Evolutionary conservation across 1,140 invertebrate genomes (phyloP), one percentile per base, ranked within the genome.

Genomic region (Phortica variegata): DNA sequence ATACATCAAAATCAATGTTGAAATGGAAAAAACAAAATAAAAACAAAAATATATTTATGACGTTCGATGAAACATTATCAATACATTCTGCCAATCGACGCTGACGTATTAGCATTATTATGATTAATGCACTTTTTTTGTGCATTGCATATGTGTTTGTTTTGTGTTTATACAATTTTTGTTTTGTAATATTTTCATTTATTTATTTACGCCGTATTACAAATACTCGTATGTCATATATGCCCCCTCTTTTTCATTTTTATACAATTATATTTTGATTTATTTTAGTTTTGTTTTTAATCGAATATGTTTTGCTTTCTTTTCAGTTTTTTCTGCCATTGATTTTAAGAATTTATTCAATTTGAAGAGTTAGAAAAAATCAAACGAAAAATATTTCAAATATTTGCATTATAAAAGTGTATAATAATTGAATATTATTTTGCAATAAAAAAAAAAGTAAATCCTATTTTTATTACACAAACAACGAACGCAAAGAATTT

Each of bases 261-360:
- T n/a, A n/a, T n/a, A n/a, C n/a, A n/a, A n/a, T 60, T 54, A 61
- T 60, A 68, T 52, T 66, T 66, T 38, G n/a, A 32, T 46, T 56
- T 37, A 17, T 20, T 44, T 46, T 52, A 18, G 34, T 52, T 54
- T 34, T 15, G 15, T 16, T 37, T 26, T 13, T 42, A n/a, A 45
- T 31, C 36, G 13, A 45, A 52, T 42, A 17, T 38, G 4, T 5
- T 17, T 38, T 38, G 13, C 17, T 34, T 61, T 68, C 43, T 51
- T 68, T 68, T 68, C 63, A 68, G 63, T 68, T 68, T 53, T 26
- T 26, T 60, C 54, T 68, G 65, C 53, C 65, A 58, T 63, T 68
- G 60, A 60, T 68, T 68, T 60, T 58, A 36, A 66, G 49, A 42
- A 47, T 43, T 37, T n/a, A n/a, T n/a, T 37, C 32, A 34, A 20